Conservation (phyloP, 2,113 vertebrate species). For the Phalacrocorax brasilianus region DNA sequence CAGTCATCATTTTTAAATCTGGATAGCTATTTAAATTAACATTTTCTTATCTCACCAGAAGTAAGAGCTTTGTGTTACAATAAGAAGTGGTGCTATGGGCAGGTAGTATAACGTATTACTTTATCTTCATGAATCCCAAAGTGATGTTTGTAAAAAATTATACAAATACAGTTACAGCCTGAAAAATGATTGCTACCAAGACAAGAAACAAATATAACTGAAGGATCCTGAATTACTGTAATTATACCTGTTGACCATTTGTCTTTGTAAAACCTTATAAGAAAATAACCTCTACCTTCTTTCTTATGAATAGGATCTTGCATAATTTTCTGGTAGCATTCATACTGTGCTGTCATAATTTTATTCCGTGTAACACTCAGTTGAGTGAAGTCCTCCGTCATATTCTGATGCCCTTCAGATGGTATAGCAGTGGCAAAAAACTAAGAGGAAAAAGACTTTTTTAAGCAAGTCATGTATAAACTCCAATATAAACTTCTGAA, state of each 20-base stretch:
- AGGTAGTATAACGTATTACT: not conserved
- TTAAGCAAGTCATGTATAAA: not conserved
- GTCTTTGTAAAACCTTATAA: not conserved
- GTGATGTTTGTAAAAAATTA: not conserved
- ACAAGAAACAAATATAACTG: not conserved
- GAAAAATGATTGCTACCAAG: not conserved
- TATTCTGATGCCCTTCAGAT: constrained; percentile 49
- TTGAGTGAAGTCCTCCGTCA: not conserved
- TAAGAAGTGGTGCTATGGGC: not conserved
- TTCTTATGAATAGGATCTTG: constrained; percentile 74
- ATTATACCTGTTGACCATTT: not conserved
- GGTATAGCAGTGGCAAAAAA: constrained; percentile 70
- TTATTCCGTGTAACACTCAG: constrained; percentile 85
- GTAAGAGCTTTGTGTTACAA: not conserved
- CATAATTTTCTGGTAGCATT: constrained; percentile 97
- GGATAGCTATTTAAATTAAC: not conserved
- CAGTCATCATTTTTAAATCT: not conserved
- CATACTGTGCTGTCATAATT: constrained; percentile 95
- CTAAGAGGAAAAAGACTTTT: constrained; percentile 55
- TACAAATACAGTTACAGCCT: not conserved
- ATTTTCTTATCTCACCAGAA: not conserved
- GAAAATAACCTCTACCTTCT: constrained; percentile 65
- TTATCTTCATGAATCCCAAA: not conserved
- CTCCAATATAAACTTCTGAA: not conserved
- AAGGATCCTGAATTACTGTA: not conserved